Base-by-base conservation (phyloP, 2,888 invertebrate species). In the Oscheius onirici region DNA sequence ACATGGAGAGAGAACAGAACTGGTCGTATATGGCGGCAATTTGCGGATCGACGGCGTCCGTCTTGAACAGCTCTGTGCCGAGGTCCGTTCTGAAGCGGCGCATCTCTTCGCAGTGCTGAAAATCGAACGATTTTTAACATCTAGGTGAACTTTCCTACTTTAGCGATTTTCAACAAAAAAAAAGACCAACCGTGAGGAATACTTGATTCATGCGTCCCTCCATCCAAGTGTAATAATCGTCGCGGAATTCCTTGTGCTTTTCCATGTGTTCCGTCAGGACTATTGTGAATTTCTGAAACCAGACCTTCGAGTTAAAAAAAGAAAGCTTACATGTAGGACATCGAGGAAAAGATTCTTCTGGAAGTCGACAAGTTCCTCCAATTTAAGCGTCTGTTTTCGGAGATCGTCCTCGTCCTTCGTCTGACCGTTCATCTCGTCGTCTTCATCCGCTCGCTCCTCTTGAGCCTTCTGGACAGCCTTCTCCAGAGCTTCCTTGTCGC, bases 11-110 rank as follows among this genome's bases (percentile, higher is more conserved):
- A 58, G 96, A 95, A 77, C 95, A 92, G 89, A 99, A 99, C 89
- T 97, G 97, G 87, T 96, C 95, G 91, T 97, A 99, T 71, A 97
- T 93, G 88, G 96, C 95, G 76, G 96, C 90, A 87, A 99, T 95
- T 88, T 96, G 95, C 2, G 94, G 92, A 88, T 97, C 97, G 88
- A 97, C 91, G 89, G 97, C 96, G 20, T 72, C 73, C 83, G 97
- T 96, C 89, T 97, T 96, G 90, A 99, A 99, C 52, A 99, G 91
- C 55, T 97, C 91, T 0, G 94, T 95, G 89, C 97, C 96, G 88
- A 99, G 89, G 0, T 96, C 96, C 80, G 93, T 93, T 89, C 95
- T 94, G 91, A 96, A 97, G 88, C 95, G 94, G 90, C 95, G 95
- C 24, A 97, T 95, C 91, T 97, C 95, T 87, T 95, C 95, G 88